Conservation (phyloP, 1,140 invertebrate genomes). For the Panagrolaimus sp. region DNA sequence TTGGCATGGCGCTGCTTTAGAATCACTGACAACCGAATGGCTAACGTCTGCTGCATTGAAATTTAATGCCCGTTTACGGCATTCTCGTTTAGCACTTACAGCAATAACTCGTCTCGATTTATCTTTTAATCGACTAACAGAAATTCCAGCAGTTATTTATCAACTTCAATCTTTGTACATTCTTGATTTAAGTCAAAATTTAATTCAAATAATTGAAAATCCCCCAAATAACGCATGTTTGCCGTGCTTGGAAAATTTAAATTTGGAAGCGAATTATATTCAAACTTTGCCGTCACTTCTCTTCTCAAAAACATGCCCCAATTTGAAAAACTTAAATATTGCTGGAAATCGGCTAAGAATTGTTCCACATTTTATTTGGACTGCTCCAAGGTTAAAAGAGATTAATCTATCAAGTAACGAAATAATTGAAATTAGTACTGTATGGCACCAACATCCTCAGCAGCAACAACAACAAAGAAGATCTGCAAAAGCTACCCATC, state of each 20-base stretch:
- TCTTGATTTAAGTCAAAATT: slow-evolving; percentile 36
- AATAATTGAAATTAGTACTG: slow-evolving; percentile 64
- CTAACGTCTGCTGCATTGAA: slow-evolving; percentile 73
- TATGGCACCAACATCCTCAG: slow-evolving; percentile 9
- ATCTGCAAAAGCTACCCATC: slow-evolving; percentile 11
- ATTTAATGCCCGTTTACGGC: slow-evolving; percentile 71
- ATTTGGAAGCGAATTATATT: slow-evolving; percentile 28
- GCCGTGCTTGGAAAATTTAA: slow-evolving; percentile 33
- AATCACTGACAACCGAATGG: slow-evolving; percentile 73
- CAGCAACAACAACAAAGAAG: slow-evolving; percentile 5
- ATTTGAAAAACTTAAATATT: slow-evolving; percentile 75
- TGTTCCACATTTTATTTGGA: slow-evolving; percentile 80
- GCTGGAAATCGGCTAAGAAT: slow-evolving; percentile 86
- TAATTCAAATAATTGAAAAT: slow-evolving; percentile 31
- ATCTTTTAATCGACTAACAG: slow-evolving; percentile 77
- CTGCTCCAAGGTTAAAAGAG: slow-evolving; percentile 77
- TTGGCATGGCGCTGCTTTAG: slow-evolving; percentile 75
- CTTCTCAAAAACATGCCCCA: slow-evolving; percentile 63
- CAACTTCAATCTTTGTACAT: slow-evolving; percentile 69
- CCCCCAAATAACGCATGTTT: slow-evolving; percentile 16
- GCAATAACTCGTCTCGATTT: slow-evolving; percentile 89
- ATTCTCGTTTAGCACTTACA: slow-evolving; percentile 68
- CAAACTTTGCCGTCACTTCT: slow-evolving; percentile 24
- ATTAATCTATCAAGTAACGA: slow-evolving; percentile 85
- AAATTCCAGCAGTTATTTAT: slow-evolving; percentile 75